Evolutionary conservation across 2,888 invertebrate species (phyloP), one percentile per base, ranked within the genome.

Genomic region (Meiosimyza decipiens): DNA sequence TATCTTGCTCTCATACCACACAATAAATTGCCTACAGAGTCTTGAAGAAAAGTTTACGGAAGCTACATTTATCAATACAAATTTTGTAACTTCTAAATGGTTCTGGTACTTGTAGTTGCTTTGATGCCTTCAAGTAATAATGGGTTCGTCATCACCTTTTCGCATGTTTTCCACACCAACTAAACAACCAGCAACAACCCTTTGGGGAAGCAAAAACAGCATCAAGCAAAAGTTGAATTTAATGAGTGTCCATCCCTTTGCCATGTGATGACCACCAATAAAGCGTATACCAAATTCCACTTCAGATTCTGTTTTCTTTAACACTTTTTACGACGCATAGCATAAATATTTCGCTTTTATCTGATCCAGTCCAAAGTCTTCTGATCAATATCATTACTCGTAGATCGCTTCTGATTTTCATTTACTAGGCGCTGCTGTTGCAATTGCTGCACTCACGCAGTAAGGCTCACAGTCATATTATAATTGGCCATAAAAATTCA

Each of bases 401-500:
- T 47, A 28, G 16, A n/a, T 63, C 18, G 16, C 40, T 47, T 6
- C 33, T 33, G 33, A 62, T 62, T 40, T 62, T 40, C 6, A 9
- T 40, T 40, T 9, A 40, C 40, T 40, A 9, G 62, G 49, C 57
- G 33, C 54, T 33, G n/a, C 40, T 22, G 13, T 16, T 15, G 22
- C 28, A 33, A 40, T 9, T 40, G 40, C 40, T 40, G 40, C 40
- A 7, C 40, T 49, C 16, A n/a, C 28, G 6, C 60, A 33, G 40
- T 18, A 52, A 40, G 62, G 69, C 68, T 71, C 71, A 67, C 62
- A 73, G 71, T 76, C 69, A 71, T 47, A 73, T 59, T 81, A 82
- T 84, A 83, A 84, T 83, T 84, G 84, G 81, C 82, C 77, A 84
- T 83, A 84, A 83, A 83, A 82, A 84, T 82, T 82, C 83, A 83